phyloP scores from a whole-genome alignment of 2,888 invertebrate genomes.

The Nebria salina region DNA sequence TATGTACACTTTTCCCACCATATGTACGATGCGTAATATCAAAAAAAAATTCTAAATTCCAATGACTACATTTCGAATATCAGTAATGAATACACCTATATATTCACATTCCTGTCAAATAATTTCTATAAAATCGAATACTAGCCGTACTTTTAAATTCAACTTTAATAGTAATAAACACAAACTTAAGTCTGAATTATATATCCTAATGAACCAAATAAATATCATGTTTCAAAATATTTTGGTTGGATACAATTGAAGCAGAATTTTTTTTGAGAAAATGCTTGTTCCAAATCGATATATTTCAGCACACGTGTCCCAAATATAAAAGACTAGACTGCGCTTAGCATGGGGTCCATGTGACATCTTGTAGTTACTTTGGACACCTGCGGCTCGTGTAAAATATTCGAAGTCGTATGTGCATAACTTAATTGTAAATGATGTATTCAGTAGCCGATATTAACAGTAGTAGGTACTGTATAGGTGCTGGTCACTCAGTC shows the following conservation, averaged over 20 bases:
- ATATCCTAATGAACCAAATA: neutral
- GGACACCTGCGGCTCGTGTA: conserved; percentile 21
- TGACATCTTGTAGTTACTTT: conserved; percentile 13
- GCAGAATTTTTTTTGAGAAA: neutral
- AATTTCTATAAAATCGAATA: neutral
- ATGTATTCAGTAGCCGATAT: conserved; percentile 37
- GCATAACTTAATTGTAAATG: conserved; percentile 33
- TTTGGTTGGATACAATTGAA: neutral
- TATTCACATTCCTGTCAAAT: neutral
- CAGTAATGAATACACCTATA: too few relatives aligned
- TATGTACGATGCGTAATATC: too few relatives aligned
- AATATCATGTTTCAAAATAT: neutral
- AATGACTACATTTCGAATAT: too few relatives aligned
- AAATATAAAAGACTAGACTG: conserved; percentile 33
- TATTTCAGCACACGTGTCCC: conserved; percentile 34
- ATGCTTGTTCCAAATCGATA: neutral
- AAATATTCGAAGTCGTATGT: conserved; percentile 29
- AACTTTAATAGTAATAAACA: neutral
- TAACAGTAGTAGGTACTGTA: conserved; percentile 11
- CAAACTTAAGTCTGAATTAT: neutral
- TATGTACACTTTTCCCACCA: too few relatives aligned
- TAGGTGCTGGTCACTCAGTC: neutral
- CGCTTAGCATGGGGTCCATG: conserved; percentile 17
- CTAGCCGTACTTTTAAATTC: neutral
- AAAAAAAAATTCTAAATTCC: too few relatives aligned